Evolutionary conservation across 2,797 vertebrate species (phyloP), one percentile per base, ranked within the genome.

Genomic region (Siniperca undulata): DNA sequence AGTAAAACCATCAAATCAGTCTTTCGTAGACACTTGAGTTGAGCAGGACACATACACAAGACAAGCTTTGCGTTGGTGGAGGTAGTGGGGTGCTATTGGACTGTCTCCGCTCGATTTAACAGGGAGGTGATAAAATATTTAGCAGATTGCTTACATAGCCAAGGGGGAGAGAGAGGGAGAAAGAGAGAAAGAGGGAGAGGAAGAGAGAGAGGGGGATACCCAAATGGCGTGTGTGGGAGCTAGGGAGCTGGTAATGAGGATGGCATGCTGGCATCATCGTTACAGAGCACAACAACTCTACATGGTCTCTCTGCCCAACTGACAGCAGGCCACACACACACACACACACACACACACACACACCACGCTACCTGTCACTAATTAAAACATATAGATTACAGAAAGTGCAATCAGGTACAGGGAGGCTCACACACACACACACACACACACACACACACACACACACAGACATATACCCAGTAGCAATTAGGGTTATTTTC

Each of bases 71-170:
- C 69, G 22, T 70, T 75, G 86, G 86, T 78, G 73, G 84, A 86
- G 86, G 90, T 84, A 86, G 88, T 53, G 77, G 86, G 86, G 50
- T 86, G 87, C 91, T 89, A 87, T 90, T 90, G 83, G 81, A 92
- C 89, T 77, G 86, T 87, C 89, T 89, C 81, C 48, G 88, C 90
- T 94, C 92, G 62, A 94, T 94, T 94, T 93, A 94, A 92, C 90
- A 86, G 91, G 75, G 82, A 91, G 88, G 87, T 88, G 82, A 95
- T 95, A 92, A 95, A 95, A 95, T 94, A 95, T 95, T 94, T 94
- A 95, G 93, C 84, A 92, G 91, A 93, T 91, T 93, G 92, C 92
- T 94, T 93, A 93, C 91, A 93, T 93, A 86, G 91, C 91, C 84
- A 70, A 85, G 82, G 89, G 88, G 88, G 78, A 72, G 77, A n/a